Conservation (phyloP, 1,140 invertebrate genomes). For the Tetragnatha versicolor region DNA sequence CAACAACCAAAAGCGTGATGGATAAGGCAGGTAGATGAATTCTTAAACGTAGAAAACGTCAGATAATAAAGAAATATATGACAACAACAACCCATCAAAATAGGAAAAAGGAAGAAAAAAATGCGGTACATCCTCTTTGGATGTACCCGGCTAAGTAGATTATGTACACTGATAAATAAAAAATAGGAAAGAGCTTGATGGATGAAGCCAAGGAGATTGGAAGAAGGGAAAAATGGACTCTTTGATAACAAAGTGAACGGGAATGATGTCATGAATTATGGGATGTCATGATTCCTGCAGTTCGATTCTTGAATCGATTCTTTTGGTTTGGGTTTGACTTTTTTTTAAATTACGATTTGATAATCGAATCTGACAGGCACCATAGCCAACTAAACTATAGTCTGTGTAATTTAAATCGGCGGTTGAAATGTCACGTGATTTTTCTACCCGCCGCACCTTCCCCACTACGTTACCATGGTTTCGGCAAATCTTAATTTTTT, state of each 20-base stretch:
- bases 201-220: slow-evolving; percentile 40
- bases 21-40: slow-evolving; percentile 54
- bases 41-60: slow-evolving; percentile 51
- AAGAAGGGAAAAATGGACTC: background rate
- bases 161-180: slow-evolving; percentile 55
- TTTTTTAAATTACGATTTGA: too few relatives aligned
- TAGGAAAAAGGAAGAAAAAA: slow-evolving; percentile 30
- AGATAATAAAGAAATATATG: slow-evolving; percentile 55
- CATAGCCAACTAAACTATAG: too few relatives aligned
- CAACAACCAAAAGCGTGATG: slow-evolving; percentile 20
- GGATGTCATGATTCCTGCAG: too few relatives aligned
- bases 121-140: slow-evolving; percentile 5
- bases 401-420: too few relatives aligned
- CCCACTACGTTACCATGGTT: too few relatives aligned
- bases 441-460: too few relatives aligned
- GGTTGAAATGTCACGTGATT: too few relatives aligned
- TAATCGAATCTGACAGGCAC: too few relatives aligned
- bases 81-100: slow-evolving; percentile 10
- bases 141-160: slow-evolving; percentile 44
- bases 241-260: slow-evolving; percentile 53
- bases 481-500: too few relatives aligned
- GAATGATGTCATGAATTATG: slow-evolving; percentile 51
- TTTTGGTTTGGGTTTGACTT: too few relatives aligned
- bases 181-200: slow-evolving; percentile 26
- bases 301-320: too few relatives aligned